Percentiles rank a stretch among this genome's conserved stretches.
Evolutionary conservation across 2,797 vertebrate genomes (phyloP).

Genomic region (Rhyacichthys aspro): DNA sequence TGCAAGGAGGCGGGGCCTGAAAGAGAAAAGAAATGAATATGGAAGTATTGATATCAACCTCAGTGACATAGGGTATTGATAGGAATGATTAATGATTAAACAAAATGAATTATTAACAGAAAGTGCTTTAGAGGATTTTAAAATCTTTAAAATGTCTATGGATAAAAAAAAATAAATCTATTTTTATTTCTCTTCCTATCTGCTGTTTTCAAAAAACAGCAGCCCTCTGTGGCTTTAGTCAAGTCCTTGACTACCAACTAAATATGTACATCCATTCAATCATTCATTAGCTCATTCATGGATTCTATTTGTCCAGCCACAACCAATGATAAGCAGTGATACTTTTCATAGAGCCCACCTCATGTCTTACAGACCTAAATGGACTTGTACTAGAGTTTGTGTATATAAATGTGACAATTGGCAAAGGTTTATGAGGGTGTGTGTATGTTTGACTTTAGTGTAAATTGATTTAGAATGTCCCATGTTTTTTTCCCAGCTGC

Average conservation of each 20-base stretch:
- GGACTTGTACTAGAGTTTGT: constrained; percentile 58
- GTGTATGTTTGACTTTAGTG: constrained; percentile 56
- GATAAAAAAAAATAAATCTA: constrained; percentile 73
- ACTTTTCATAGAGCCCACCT: constrained; percentile 46
- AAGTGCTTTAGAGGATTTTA: constrained; percentile 80
- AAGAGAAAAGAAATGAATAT: constrained; percentile 58
- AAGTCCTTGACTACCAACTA: constrained; percentile 66
- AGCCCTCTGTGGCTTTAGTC: constrained; percentile 74
- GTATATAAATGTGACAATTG: constrained; percentile 74
- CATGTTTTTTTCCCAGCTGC: constrained; percentile 44
- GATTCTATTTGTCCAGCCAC: constrained; percentile 48
- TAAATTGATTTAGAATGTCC: constrained; percentile 53
- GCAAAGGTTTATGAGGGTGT: constrained; percentile 66
- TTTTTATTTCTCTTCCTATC: constrained; percentile 80
- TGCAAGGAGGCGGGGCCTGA: constrained; percentile 64
- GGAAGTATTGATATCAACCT: constrained; percentile 77
- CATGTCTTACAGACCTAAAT: constrained; percentile 55
- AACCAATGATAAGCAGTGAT: constrained; percentile 34
- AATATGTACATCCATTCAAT: constrained; percentile 64
- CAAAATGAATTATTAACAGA: constrained; percentile 75
- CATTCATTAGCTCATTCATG: constrained; percentile 52
- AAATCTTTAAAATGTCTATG: constrained; percentile 79
- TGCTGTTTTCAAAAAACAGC: constrained; percentile 80
- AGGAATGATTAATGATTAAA: constrained; percentile 73
- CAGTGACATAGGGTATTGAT: constrained; percentile 75